A percentile compares a stretch with the other conserved stretches of the same genome.
These are phyloP conservation scores for Melanaphis sacchari DNA, from an alignment of 1,140 invertebrate genomes.

Conservation along the genomic window DNA sequence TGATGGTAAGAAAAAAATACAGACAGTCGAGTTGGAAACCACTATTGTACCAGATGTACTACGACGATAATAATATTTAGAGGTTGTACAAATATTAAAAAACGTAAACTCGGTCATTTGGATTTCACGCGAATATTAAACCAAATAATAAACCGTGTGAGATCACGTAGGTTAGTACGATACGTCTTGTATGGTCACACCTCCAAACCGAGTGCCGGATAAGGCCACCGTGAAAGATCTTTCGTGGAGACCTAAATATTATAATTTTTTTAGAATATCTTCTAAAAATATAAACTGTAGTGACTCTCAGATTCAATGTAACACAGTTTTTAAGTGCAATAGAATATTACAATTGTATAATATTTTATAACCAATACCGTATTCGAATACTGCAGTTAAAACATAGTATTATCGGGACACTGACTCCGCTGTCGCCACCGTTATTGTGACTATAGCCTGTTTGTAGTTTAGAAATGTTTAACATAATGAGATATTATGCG, in stretches of 20 bases:
- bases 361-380: neutral
- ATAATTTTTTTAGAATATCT: neutral
- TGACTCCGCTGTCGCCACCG: neutral
- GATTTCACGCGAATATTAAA: neutral
- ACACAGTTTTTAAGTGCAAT: neutral
- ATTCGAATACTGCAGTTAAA: neutral
- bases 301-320: neutral
- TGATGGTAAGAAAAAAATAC: neutral
- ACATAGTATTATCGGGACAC: neutral
- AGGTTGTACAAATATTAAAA: neutral
- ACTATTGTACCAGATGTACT: neutral
- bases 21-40: neutral
- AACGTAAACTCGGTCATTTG: neutral
- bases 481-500: neutral
- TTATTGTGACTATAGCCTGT: neutral
- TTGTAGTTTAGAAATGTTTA: too few relatives aligned
- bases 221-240: neutral
- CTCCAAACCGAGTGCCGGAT: neutral
- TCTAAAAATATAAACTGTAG: neutral
- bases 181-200: neutral
- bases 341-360: neutral
- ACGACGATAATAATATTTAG: neutral
- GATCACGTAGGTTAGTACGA: neutral
- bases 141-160: neutral
- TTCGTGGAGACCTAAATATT: neutral